Evolutionary conservation across 2,113 vertebrate species (phyloP), one percentile per base, ranked within the genome.

Genomic region (Dasypus novemcinctus): DNA sequence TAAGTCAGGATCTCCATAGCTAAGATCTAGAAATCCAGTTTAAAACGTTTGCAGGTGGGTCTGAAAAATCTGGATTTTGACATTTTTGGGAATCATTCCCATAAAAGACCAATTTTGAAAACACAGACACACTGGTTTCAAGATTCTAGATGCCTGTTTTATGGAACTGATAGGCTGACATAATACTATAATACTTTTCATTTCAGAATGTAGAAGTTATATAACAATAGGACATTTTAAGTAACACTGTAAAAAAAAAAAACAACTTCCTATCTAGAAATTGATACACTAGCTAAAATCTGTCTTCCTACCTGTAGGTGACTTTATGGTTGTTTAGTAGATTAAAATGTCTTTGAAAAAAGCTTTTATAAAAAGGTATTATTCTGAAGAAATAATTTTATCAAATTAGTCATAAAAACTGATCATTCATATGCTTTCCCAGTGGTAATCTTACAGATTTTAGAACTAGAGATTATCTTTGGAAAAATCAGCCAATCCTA

Each of bases 141-240:
- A 92, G 38, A 94, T 43, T 88, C 33, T 75, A 87, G n/a, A 90
- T 18, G n/a, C n/a, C 89, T 95, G 87, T 68, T 91, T 92, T 75
- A 79, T 49, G 2, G 83, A 89, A 71, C 18, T 71, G 7, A 93
- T 72, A 33, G n/a, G 5, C 9, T 72, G 4, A 75, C 41, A 87
- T 29, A 93, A 87, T 20, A 66, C 25, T 68, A 69, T 11, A 92
- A 59, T 38, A 64, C 7, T 83, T 86, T 38, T 95, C 7, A 83
- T 63, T 95, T 71, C 74, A 93, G 7, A 97, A 89, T 27, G 36
- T 43, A 91, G 5, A 86, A 94, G 64, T 83, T 64, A 87, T 11
- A 90, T 21, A 80, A 5, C 90, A 92, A 76, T 46, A 90, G 46
- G 17, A 2, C 13, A 83, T 91, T 94, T 64, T n/a, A 95, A 85